Conservation (phyloP, 2,797 vertebrate species). For the Lycodopsis pacificus region DNA sequence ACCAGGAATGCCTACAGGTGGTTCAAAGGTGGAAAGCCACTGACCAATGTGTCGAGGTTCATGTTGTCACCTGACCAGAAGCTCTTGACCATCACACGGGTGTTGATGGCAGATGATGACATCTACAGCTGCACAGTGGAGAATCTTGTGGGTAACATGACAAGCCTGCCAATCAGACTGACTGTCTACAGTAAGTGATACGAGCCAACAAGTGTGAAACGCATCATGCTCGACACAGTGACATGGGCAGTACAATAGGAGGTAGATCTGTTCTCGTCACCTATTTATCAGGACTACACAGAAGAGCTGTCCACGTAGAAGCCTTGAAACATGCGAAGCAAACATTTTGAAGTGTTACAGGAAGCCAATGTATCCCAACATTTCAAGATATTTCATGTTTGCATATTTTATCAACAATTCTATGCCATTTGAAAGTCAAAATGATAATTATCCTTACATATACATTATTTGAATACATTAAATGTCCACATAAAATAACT, state of each 20-base stretch:
- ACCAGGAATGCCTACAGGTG: constrained; percentile 93
- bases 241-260: neutral
- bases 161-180: constrained; percentile 89
- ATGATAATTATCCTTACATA: too few species aligned
- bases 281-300: too few species aligned
- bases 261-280: neutral
- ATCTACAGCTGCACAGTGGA: constrained; percentile 87
- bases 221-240: neutral
- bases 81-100: constrained; percentile 90
- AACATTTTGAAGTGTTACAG: neutral
- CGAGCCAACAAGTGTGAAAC: neutral
- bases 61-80: constrained; percentile 91
- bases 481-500: too few species aligned
- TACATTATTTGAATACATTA: too few species aligned
- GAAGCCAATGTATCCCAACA: neutral
- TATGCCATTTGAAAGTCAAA: neutral
- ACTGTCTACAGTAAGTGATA: constrained; percentile 92
- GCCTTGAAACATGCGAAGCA: neutral
- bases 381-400: neutral
- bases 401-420: neutral
- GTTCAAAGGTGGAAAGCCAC: constrained; percentile 90
- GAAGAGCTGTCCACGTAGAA: too few species aligned
- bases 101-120: constrained; percentile 92
- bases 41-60: constrained; percentile 90
- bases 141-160: constrained; percentile 90